These are phyloP conservation scores for Diabrotica undecimpunctata DNA, from an alignment of 1,140 invertebrate species.

Conservation along the genomic window DNA sequence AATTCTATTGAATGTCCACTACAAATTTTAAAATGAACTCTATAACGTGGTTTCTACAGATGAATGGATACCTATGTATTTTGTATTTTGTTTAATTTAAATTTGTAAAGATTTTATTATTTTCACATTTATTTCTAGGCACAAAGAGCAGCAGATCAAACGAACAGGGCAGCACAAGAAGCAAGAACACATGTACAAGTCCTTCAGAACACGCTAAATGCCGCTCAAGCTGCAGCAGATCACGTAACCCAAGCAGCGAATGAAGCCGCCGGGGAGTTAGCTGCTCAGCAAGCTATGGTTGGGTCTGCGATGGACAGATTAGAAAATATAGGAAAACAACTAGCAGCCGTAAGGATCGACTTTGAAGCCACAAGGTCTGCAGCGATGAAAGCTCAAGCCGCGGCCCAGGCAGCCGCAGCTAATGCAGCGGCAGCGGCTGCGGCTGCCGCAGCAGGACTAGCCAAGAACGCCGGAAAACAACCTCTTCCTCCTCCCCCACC, in stretches of 20 bases:
- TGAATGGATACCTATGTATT: too few relatives aligned
- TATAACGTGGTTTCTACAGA: too few relatives aligned
- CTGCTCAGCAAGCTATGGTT: conserved; percentile 68
- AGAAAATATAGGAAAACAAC: conserved; percentile 58
- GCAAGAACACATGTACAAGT: conserved; percentile 61
- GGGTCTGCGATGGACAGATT: conserved; percentile 61
- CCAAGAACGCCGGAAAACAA: conserved; percentile 31
- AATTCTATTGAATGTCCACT: too few relatives aligned
- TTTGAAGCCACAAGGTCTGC: conserved; percentile 64
- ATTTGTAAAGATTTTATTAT: too few relatives aligned
- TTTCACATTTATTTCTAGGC: conserved; percentile 47
- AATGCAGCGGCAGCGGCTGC: conserved; percentile 55
- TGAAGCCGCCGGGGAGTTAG: conserved; percentile 63
- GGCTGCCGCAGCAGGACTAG: conserved; percentile 48
- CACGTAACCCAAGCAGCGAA: conserved; percentile 62
- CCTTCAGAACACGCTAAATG: conserved; percentile 58
- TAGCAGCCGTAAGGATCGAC: conserved; percentile 61
- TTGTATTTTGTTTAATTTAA: too few relatives aligned
- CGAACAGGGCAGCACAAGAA: conserved; percentile 61
- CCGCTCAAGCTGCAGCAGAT: conserved; percentile 63
- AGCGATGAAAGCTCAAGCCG: conserved; percentile 57
- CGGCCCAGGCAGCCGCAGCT: conserved; percentile 52
- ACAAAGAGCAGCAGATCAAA: conserved; percentile 59
- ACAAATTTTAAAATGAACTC: too few relatives aligned
- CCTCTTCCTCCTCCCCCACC: conserved; percentile 28